phyloP scores from a whole-genome alignment of 2,797 vertebrate species.

The Coluber constrictor region DNA sequence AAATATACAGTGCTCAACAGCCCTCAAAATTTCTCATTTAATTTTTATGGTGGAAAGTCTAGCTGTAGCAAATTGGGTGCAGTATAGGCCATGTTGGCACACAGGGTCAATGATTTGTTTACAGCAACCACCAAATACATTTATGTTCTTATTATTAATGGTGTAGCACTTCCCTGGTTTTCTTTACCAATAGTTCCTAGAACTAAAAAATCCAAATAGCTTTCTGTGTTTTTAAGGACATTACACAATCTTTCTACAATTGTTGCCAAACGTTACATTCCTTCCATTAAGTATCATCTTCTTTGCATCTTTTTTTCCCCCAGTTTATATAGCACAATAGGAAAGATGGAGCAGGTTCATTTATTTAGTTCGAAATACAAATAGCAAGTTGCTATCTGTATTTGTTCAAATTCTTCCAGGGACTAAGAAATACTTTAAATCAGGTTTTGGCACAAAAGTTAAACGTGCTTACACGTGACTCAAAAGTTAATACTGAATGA shows the following conservation, averaged over 20 bases:
- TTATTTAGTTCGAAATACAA: not conserved
- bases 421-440: not conserved
- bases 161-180: not conserved
- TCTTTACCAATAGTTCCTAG: conserved; percentile 7
- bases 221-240: not conserved
- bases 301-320: not conserved
- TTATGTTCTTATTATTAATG: not conserved
- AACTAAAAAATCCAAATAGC: not conserved
- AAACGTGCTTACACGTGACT: not conserved
- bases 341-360: not conserved
- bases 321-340: not conserved
- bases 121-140: not conserved
- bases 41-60: conserved; percentile 16
- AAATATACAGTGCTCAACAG: conserved; percentile 21
- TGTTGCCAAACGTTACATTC: not conserved
- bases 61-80: conserved; percentile 13
- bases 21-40: conserved; percentile 9
- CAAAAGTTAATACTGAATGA: not conserved
- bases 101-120: conserved; percentile 3
- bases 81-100: not conserved
- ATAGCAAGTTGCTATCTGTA: no score
- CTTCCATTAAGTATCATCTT: not conserved
- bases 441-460: not conserved
- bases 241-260: not conserved
- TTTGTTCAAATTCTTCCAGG: not conserved